Base-by-base conservation (phyloP, 30 jellyfish, hydroid and myxozoan species). In the Cassiopea andromeda region DNA sequence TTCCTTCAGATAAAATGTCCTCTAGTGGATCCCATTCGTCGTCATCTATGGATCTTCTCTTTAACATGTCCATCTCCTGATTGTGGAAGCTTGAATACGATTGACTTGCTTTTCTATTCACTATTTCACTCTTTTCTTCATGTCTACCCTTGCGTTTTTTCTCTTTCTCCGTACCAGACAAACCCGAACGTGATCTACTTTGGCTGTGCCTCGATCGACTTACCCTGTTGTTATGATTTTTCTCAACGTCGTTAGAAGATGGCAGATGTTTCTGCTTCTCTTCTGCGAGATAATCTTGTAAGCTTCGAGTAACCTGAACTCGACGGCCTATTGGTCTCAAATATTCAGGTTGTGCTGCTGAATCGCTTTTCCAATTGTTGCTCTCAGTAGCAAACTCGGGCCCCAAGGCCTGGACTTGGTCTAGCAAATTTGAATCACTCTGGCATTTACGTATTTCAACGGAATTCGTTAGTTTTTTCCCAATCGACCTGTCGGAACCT, bases 221-320 rank as follows among this genome's bases (percentile, higher is more conserved):
- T 12, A 7, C 19, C 7, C 19, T 69, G 17, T 78, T 84, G 83
- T 57, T 64, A 60, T 83, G 75, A 15, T 45, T 69, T 83, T 83
- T 82, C 59, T 82, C 46, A 48, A 46, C 18, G 68, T 73, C 73
- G n/a, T 77, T 10, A 85, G 69, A 44, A 7, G 94, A 86, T 5
- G 90, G 94, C 94, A 87, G 94, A 71, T 87, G 94, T 80, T 87
- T 81, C 72, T 83, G 75, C 44, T 73, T 87, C 80, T 90, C 94
- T 69, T 87, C 86, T 48, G 67, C 77, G 13, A 87, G 38, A 46
- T 87, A 87, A 18, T 87, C 83, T 2, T 87, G 90, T 46, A 87
- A 71, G 69, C 94, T 87, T 59, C 82, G 66, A 58, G 85, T 77
- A 1, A 87, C 46, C 13, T 48, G 60, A 8, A 87, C 27, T 27